Conservation (phyloP, 2,113 vertebrate genomes). For the Rana temporaria region DNA sequence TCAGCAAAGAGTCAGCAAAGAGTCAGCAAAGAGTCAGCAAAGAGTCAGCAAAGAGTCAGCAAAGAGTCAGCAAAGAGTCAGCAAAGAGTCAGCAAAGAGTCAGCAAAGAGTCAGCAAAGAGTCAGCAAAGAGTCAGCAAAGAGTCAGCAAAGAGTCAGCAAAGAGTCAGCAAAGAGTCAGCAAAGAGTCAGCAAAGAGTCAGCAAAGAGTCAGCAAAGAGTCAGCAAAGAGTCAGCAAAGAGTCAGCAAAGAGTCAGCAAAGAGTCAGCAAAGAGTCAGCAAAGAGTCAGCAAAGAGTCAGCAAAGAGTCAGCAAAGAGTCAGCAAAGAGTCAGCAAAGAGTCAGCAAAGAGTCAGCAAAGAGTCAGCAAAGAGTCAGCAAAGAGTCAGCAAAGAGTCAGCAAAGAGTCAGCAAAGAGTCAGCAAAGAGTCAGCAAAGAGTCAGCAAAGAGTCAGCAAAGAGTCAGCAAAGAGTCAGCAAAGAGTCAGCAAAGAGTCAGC, state of each 20-base stretch:
- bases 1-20: neutral
- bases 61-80: neutral
- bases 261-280: neutral
- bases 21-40: neutral
- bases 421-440: neutral
- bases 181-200: neutral
- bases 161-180: neutral
- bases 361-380: neutral
- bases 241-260: neutral
- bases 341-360: no score
- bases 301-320: neutral
- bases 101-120: neutral
- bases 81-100: neutral
- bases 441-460: neutral
- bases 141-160: neutral
- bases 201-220: neutral
- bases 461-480: neutral
- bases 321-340: neutral
- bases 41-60: neutral
- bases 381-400: neutral
- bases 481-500: neutral
- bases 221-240: neutral
- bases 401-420: neutral
- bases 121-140: no score
- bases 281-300: neutral